These are phyloP conservation scores for Eupithecia tripunctaria DNA, from an alignment of 2,888 invertebrate species.

Conservation along the genomic window DNA sequence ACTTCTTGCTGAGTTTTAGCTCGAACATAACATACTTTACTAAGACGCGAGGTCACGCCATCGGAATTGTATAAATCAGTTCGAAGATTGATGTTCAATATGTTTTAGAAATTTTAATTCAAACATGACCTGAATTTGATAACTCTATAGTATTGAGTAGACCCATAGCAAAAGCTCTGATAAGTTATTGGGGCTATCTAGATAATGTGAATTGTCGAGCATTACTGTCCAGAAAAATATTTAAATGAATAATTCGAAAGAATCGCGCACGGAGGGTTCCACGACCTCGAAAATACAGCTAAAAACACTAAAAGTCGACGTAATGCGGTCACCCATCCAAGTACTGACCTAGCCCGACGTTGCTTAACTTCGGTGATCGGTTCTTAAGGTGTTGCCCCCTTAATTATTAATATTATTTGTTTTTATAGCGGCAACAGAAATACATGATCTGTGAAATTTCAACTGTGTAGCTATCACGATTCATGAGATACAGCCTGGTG, in stretches of 20 bases:
- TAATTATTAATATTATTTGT: too few relatives aligned
- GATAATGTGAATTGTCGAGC: too few relatives aligned
- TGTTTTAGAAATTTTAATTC: neutral
- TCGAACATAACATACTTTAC: neutral
- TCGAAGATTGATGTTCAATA: neutral
- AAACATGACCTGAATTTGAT: neutral
- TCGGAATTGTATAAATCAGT: neutral
- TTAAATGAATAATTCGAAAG: too few relatives aligned
- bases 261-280: too few relatives aligned
- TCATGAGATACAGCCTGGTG: too few relatives aligned
- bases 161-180: neutral
- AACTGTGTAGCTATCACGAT: too few relatives aligned
- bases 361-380: constrained; percentile 80
- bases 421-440: too few relatives aligned
- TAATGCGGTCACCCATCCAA: constrained; percentile 68
- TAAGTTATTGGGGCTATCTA: neutral
- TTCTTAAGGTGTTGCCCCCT: too few relatives aligned
- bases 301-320: too few relatives aligned
- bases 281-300: too few relatives aligned
- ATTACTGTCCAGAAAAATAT: too few relatives aligned
- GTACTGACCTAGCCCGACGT: constrained; percentile 78
- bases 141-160: neutral
- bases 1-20: neutral
- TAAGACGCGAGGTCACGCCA: neutral
- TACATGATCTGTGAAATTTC: too few relatives aligned